A percentile compares a stretch with the other conserved stretches of the same genome.
Evolutionary conservation across 2,888 invertebrate species (phyloP).

Genomic region (Nezara viridula): DNA sequence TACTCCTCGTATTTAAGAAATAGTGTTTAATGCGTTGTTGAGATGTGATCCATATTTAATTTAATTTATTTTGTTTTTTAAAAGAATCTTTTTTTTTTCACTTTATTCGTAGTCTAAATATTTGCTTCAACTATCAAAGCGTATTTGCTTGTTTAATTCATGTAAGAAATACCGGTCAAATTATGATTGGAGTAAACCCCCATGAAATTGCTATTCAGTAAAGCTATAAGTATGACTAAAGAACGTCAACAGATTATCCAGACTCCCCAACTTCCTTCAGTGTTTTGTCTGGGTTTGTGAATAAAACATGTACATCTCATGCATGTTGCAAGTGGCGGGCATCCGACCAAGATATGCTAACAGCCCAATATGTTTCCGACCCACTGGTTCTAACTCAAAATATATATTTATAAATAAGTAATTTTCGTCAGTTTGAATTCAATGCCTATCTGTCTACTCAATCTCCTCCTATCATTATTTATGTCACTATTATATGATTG

Average conservation of each 20-base stretch:
- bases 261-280: background rate
- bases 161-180: too few species aligned
- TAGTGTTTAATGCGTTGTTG: too few species aligned
- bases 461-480: background rate
- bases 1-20: too few species aligned
- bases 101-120: too few species aligned
- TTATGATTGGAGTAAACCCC: background rate
- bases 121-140: too few species aligned
- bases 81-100: too few species aligned
- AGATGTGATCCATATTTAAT: too few species aligned
- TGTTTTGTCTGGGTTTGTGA: conserved; percentile 9
- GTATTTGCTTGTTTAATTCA: too few species aligned
- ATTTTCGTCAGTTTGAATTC: background rate
- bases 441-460: background rate
- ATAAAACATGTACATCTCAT: conserved; percentile 24
- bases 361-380: conserved; percentile 14
- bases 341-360: background rate
- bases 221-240: conserved; percentile 9
- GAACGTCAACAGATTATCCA: conserved; percentile 33
- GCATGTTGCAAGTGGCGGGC: background rate
- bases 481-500: background rate
- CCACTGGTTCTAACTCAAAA: background rate
- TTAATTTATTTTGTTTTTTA: too few species aligned
- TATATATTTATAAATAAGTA: conserved; percentile 12
- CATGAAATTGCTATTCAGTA: background rate